These are phyloP conservation scores for Oryzias curvinotus DNA, from an alignment of 2,113 vertebrate species.

Conservation along the genomic window DNA sequence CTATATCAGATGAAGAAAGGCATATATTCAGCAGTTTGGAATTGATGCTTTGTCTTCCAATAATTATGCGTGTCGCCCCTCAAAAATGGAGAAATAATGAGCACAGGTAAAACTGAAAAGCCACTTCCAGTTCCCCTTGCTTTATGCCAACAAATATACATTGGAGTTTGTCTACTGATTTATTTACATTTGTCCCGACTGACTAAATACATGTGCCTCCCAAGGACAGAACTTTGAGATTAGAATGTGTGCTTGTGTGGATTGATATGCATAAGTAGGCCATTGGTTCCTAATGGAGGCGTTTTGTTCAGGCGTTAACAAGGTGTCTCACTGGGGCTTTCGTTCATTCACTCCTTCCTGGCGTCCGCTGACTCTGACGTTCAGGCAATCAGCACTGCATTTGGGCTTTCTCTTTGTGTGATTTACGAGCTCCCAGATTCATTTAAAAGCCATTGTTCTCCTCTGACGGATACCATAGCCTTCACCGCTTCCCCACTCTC, in stretches of 20 bases:
- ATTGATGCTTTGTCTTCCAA: slow-evolving; percentile 21
- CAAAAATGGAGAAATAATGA: slow-evolving; percentile 9
- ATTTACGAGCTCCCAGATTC: slow-evolving; percentile 80
- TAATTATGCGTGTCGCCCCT: neutral
- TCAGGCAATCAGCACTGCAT: slow-evolving; percentile 73
- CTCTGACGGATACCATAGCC: slow-evolving; percentile 69
- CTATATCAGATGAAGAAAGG: slow-evolving; percentile 34
- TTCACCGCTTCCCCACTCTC: slow-evolving; percentile 60
- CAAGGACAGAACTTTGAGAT: slow-evolving; percentile 67
- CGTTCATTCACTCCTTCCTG: slow-evolving; percentile 69
- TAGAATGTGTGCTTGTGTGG: slow-evolving; percentile 52
- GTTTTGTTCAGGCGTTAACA: slow-evolving; percentile 80
- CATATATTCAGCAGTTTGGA: neutral
- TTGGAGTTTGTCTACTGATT: slow-evolving; percentile 59
- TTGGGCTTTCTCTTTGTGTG: slow-evolving; percentile 76
- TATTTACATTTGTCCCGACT: slow-evolving; percentile 66
- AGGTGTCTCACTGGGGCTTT: slow-evolving; percentile 74
- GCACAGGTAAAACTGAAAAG: slow-evolving; percentile 20
- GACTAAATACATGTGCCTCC: slow-evolving; percentile 56
- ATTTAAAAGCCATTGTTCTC: slow-evolving; percentile 83
- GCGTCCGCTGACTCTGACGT: slow-evolving; percentile 71
- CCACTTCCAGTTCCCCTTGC: slow-evolving; percentile 14
- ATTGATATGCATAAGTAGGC: slow-evolving; percentile 76
- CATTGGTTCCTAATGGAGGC: slow-evolving; percentile 73
- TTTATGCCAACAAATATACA: slow-evolving; percentile 28